phyloP scores from a whole-genome alignment of 2,888 invertebrate genomes.

The Chesias legatella region DNA sequence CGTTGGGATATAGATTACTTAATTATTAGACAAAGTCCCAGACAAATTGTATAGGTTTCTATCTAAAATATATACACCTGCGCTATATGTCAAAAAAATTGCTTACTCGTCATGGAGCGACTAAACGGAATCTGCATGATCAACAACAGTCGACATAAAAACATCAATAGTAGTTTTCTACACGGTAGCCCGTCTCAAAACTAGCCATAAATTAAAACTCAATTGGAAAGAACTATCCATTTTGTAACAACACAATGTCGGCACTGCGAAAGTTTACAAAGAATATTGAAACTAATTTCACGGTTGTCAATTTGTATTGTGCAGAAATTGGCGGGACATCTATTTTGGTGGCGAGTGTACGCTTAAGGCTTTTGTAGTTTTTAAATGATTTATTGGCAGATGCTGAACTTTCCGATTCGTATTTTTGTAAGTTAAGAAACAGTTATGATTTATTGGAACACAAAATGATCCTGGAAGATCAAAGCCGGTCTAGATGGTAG shows the following conservation, averaged over 20 bases:
- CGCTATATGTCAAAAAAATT: too few species aligned
- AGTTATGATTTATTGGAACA: too few species aligned
- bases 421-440: background rate
- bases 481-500: too few species aligned
- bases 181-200: background rate
- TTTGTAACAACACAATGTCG: conserved; percentile 29
- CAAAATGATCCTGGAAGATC: too few species aligned
- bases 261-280: conserved; percentile 18
- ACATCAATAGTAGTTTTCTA: background rate
- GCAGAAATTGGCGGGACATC: conserved; percentile 22
- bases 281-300: conserved; percentile 37
- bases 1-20: too few species aligned
- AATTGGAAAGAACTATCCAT: conserved; percentile 2
- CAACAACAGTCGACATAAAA: too few species aligned
- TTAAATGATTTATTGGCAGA: conserved; percentile 3
- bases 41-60: too few species aligned
- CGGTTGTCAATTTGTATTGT: conserved; percentile 39
- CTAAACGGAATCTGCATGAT: too few species aligned
- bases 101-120: too few species aligned
- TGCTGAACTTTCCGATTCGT: background rate
- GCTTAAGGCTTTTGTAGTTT: conserved; percentile 6
- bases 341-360: conserved; percentile 3
- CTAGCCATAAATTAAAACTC: conserved; percentile 5
- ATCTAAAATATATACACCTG: too few species aligned
- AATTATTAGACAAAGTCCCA: too few species aligned